phyloP scores from a whole-genome alignment of 2,113 vertebrate genomes.

The Mormyrus lacerda region DNA sequence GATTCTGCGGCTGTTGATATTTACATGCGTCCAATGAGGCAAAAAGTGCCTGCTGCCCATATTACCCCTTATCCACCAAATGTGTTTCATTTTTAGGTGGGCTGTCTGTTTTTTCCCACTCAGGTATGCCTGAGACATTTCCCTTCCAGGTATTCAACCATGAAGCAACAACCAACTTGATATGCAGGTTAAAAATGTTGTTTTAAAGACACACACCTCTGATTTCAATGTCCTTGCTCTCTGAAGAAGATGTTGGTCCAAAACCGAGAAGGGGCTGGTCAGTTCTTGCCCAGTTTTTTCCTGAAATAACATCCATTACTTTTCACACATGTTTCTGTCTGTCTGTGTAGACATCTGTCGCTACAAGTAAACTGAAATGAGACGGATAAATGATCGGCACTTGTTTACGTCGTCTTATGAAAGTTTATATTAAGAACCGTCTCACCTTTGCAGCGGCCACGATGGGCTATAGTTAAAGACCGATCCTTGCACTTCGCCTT shows the following conservation, averaged over 20 bases:
- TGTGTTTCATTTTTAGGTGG: neutral
- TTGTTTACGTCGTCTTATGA: neutral
- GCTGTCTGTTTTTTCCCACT: neutral
- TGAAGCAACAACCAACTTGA: neutral
- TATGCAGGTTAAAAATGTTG: neutral
- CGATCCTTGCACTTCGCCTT: conserved; percentile 86
- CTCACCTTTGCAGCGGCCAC: conserved; percentile 87
- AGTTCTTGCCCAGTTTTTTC: conserved; percentile 47
- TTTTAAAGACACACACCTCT: conserved; percentile 48
- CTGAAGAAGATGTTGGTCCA: conserved; percentile 46
- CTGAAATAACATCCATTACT: conserved; percentile 37
- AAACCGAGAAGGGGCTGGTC: conserved; percentile 45
- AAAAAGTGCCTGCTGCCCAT: conserved; percentile 34
- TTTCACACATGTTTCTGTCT: neutral
- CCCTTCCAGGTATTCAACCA: neutral
- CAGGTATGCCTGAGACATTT: neutral
- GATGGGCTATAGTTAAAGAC: conserved; percentile 65
- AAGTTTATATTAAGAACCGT: neutral
- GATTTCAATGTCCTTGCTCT: conserved; percentile 48
- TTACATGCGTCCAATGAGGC: conserved; percentile 45
- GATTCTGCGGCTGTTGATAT: conserved; percentile 40
- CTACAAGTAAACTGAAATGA: neutral
- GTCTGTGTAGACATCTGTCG: neutral
- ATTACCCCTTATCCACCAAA: neutral
- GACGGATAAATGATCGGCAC: neutral